Evolutionary conservation across 2,888 invertebrate genomes (phyloP).

Genomic region (Pristionchus maxplancki): DNA sequence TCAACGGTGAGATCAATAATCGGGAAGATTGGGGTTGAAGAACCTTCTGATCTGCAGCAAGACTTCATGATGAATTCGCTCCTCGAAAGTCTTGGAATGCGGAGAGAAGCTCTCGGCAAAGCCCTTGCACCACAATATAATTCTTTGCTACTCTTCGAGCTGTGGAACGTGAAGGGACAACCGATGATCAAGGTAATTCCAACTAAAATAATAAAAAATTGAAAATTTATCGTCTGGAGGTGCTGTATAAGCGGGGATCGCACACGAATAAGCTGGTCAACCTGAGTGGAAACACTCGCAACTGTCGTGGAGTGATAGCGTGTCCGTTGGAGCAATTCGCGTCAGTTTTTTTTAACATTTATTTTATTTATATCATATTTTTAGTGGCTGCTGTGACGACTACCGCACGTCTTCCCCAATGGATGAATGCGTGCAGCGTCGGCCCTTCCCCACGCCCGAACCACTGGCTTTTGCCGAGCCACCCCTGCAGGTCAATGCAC

Average conservation of each 20-base stretch:
- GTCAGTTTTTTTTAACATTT: neutral
- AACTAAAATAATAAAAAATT: neutral
- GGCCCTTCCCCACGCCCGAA: constrained; percentile 39
- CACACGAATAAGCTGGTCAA: constrained; percentile 44
- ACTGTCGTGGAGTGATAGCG: constrained; percentile 48
- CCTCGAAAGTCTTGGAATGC: constrained; percentile 37
- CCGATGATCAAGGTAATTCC: constrained; percentile 49
- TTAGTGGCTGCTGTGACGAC: constrained; percentile 45
- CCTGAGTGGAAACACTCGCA: constrained; percentile 44
- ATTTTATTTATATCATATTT: neutral
- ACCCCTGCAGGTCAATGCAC: neutral
- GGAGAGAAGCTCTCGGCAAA: constrained; percentile 50
- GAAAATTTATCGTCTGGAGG: neutral
- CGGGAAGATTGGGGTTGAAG: neutral
- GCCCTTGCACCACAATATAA: constrained; percentile 36
- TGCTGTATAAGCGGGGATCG: constrained; percentile 49
- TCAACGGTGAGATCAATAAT: constrained; percentile 32
- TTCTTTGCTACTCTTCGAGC: constrained; percentile 31
- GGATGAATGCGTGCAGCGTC: constrained; percentile 38
- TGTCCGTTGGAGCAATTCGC: constrained; percentile 51
- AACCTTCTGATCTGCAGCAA: too few relatives aligned
- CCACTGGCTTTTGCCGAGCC: neutral
- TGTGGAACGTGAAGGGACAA: constrained; percentile 50
- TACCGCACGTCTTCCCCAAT: constrained; percentile 39
- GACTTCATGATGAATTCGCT: constrained; percentile 36